Evolutionary conservation across 2,113 vertebrate species (phyloP), one percentile per base, ranked within the genome.

Genomic region (Anguilla rostrata): DNA sequence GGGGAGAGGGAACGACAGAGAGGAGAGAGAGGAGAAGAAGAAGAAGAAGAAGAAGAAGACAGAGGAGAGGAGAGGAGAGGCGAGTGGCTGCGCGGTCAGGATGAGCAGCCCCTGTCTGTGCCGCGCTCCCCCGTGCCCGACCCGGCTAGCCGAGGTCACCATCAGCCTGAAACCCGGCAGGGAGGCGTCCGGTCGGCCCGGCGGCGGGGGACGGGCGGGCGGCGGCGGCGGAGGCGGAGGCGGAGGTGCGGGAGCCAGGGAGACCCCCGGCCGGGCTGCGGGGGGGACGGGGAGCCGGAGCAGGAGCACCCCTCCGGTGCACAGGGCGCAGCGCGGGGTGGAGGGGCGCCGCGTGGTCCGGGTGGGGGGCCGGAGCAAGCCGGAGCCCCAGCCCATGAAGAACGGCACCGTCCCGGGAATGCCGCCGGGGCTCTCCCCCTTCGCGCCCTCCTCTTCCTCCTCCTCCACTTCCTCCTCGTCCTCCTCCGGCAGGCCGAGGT

Each of bases 61-160:
- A 8, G 8, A 92, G 86, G 84, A 88, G 87, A 91, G 4, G 43
- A 46, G 43, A 46, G 43, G 43, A 90, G 89, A 90, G 89, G 93
- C 87, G 93, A 29, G 53, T 29, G 40, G 16, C 53, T 56, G 26
- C 39, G 84, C 91, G 91, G 86, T 91, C 86, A 93, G 82, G 87
- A 96, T 96, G 95, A 96, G 93, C 92, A 96, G 95, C 94, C 95
- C 94, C 0, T 96, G 95, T 86, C 88, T 96, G 92, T 92, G 92
- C 88, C 93, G 92, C 0, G 85, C 94, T 88, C 94, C 95, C 15
- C 85, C 96, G 39, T 92, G 90, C 89, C 95, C 95, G 82, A 92
- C 93, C 82, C 92, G 93, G 89, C 92, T 95, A 57, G 39, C 94
- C 85, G 95, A 96, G 89, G 94, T 96, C 89, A 95, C 94, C 91